These are phyloP conservation scores for Parazoanthus swiftii DNA, from an alignment of 92 coral and sea anemone genomes.

Conservation along the genomic window DNA sequence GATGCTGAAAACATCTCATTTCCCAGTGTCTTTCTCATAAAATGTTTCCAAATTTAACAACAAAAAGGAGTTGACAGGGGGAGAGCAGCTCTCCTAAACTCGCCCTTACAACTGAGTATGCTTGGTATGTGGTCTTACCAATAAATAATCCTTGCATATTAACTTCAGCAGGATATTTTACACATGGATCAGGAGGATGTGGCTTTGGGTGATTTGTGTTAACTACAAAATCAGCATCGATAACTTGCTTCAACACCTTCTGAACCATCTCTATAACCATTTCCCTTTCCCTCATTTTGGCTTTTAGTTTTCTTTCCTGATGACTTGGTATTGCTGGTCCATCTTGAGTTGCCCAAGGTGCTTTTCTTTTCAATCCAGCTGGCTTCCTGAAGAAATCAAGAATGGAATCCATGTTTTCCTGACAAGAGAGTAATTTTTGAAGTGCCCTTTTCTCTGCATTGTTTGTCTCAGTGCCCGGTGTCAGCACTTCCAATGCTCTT, in stretches of 20 bases:
- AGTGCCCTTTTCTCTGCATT: not conserved
- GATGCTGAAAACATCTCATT: too few relatives aligned
- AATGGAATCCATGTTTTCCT: conserved; percentile 12
- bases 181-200: not conserved
- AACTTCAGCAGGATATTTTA: conserved; percentile 10
- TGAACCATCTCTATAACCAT: not conserved
- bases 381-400: not conserved
- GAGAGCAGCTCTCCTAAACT: too few relatives aligned
- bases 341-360: not conserved
- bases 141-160: not conserved
- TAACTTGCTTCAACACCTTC: conserved; percentile 1
- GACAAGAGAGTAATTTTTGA: not conserved
- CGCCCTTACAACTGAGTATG: too few relatives aligned
- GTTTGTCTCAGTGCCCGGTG: not conserved
- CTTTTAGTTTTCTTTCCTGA: not conserved
- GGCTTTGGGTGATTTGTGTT: not conserved
- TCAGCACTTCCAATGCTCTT: not conserved
- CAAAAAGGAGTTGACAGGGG: too few relatives aligned
- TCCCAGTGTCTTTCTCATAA: too few relatives aligned
- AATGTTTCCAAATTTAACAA: too few relatives aligned
- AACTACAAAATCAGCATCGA: not conserved
- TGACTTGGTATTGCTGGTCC: not conserved
- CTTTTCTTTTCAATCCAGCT: not conserved
- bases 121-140: not conserved
- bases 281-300: not conserved